A percentile compares a stretch with the other conserved stretches of the same genome.
Evolutionary conservation across 2,113 vertebrate species (phyloP).

Genomic region (Paradoxurus hermaphroditus): DNA sequence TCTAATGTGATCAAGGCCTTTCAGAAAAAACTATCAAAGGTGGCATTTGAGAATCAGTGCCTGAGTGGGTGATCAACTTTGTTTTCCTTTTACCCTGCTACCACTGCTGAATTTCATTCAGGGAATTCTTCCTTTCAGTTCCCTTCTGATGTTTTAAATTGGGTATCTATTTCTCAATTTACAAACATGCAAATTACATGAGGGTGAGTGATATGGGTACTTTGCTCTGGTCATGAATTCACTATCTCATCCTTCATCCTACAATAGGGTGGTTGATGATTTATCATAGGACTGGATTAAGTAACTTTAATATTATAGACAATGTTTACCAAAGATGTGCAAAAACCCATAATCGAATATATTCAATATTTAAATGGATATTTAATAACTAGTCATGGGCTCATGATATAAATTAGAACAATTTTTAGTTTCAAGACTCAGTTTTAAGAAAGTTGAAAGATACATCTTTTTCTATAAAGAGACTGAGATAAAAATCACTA

Average conservation of each 20-base stretch:
- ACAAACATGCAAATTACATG: neutral
- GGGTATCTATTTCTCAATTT: neutral
- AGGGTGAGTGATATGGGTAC: neutral
- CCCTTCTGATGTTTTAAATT: neutral
- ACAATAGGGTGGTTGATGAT: neutral
- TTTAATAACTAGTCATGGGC: neutral
- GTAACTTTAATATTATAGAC: neutral
- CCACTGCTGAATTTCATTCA: neutral
- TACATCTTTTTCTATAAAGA: neutral
- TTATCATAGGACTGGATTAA: neutral
- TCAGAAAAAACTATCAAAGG: neutral
- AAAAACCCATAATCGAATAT: neutral
- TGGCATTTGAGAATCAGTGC: neutral
- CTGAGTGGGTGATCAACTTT: neutral
- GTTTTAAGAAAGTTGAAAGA: neutral
- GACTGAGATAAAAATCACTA: neutral
- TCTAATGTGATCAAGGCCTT: neutral
- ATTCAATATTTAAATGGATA: neutral
- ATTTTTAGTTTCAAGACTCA: neutral
- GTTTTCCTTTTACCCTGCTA: neutral
- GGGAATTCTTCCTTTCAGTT: neutral
- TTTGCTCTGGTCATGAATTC: neutral
- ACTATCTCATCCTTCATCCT: neutral
- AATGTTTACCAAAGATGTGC: neutral
- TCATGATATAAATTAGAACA: neutral